Conservation (phyloP, 2,797 vertebrate species). For the Coccyzus lansbergi region DNA sequence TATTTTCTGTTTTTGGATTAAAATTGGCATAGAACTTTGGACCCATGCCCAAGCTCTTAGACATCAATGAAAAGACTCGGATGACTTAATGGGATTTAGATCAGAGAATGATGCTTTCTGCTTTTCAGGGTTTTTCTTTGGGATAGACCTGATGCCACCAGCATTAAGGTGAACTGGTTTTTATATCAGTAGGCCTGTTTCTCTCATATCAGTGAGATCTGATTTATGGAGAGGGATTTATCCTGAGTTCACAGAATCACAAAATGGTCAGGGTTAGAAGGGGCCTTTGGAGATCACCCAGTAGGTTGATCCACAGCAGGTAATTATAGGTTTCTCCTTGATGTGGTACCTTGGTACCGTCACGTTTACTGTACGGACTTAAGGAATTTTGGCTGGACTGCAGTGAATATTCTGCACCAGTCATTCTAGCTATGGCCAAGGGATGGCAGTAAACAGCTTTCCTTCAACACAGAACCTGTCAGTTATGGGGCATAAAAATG, state of each 20-base stretch:
- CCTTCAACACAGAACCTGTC: background rate
- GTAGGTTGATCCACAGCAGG: too few relatives aligned
- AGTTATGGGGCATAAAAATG: background rate
- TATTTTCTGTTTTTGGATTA: background rate
- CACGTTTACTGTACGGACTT: background rate
- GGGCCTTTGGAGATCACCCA: too few relatives aligned
- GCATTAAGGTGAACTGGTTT: background rate
- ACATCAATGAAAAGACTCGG: background rate
- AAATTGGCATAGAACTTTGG: background rate
- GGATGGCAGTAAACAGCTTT: slow-evolving; percentile 32
- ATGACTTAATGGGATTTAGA: background rate
- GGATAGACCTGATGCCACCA: background rate
- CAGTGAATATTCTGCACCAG: background rate
- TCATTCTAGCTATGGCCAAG: slow-evolving; percentile 4
- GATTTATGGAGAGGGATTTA: background rate
- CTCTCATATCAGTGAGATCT: background rate
- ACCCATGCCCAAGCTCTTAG: background rate
- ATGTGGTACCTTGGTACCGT: rapidly evolving
- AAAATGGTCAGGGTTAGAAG: too few relatives aligned
- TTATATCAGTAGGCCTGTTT: background rate
- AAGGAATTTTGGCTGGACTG: background rate
- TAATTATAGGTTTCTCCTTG: background rate
- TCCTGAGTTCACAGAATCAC: background rate
- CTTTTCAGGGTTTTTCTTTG: background rate
- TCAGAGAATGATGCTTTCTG: background rate